phyloP scores from a whole-genome alignment of 2,797 vertebrate species.

The Anisognathus igniventris region DNA sequence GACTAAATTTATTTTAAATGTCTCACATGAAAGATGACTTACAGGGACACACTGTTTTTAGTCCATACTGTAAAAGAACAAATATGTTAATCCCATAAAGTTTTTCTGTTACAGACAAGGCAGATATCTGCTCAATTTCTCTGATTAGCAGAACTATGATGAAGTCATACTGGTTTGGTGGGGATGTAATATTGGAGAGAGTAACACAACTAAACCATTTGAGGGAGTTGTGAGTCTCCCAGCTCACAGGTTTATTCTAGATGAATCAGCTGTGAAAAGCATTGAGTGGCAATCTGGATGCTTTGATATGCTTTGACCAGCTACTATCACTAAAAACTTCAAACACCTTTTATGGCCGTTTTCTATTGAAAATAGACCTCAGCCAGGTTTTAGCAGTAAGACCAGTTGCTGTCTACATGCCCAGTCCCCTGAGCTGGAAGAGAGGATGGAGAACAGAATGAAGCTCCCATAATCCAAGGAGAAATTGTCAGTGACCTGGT shows the following conservation, averaged over 20 bases:
- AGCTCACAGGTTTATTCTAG: not conserved
- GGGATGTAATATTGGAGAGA: not conserved
- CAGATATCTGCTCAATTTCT: not conserved
- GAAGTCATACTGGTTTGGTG: not conserved
- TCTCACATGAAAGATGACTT: not conserved
- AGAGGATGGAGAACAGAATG: not conserved
- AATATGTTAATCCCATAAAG: not conserved
- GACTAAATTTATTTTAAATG: not conserved
- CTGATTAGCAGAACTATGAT: not conserved
- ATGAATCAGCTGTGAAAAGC: not conserved
- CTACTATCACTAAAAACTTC: not conserved
- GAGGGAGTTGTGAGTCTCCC: not conserved
- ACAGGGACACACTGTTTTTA: not conserved
- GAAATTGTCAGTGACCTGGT: not conserved
- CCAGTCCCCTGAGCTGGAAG: not conserved
- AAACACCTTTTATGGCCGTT: not conserved
- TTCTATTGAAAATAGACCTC: not conserved
- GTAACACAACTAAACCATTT: not conserved
- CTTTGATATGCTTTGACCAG: not conserved
- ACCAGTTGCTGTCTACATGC: accelerated
- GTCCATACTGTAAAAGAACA: not conserved
- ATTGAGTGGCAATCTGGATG: not conserved
- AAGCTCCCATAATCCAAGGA: not conserved
- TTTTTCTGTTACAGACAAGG: not conserved
- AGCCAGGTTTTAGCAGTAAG: not conserved